A percentile compares a stretch with the other conserved stretches of the same genome.
These are phyloP conservation scores for Burhinus oedicnemus DNA, from an alignment of 2,113 vertebrate genomes.

Conservation along the genomic window DNA sequence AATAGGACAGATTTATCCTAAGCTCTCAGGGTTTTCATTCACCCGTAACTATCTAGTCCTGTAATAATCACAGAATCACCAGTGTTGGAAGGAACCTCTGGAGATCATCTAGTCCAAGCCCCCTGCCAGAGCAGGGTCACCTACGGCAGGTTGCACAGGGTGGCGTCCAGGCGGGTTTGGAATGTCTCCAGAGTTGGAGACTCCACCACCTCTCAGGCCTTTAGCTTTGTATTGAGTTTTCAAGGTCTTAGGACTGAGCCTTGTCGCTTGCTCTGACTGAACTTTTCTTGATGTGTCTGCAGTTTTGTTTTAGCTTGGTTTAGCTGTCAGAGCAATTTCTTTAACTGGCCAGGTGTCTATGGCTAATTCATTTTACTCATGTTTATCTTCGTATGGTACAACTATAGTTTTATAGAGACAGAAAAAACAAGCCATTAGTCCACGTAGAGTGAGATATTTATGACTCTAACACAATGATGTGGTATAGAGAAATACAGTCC, in stretches of 20 bases:
- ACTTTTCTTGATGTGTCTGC: not conserved
- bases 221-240: not conserved
- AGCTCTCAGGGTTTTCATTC: not conserved
- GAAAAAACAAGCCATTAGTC: not conserved
- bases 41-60: not conserved
- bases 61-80: not conserved
- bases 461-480: not conserved
- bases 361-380: not conserved
- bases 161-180: too few relatives aligned
- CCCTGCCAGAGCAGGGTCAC: too few relatives aligned
- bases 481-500: not conserved
- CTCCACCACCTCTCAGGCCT: not conserved
- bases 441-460: not conserved
- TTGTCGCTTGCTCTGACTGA: not conserved
- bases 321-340: not conserved
- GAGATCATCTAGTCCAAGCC: too few relatives aligned
- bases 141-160: too few relatives aligned
- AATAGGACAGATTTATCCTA: not conserved
- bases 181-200: too few relatives aligned
- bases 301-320: not conserved
- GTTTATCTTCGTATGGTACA: not conserved
- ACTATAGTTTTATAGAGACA: not conserved
- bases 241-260: not conserved
- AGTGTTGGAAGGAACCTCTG: too few relatives aligned
- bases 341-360: not conserved